Percentiles rank a stretch among this genome's conserved stretches.
phyloP scores from a whole-genome alignment of 1,140 invertebrate species.

The Bombus waltoni region DNA sequence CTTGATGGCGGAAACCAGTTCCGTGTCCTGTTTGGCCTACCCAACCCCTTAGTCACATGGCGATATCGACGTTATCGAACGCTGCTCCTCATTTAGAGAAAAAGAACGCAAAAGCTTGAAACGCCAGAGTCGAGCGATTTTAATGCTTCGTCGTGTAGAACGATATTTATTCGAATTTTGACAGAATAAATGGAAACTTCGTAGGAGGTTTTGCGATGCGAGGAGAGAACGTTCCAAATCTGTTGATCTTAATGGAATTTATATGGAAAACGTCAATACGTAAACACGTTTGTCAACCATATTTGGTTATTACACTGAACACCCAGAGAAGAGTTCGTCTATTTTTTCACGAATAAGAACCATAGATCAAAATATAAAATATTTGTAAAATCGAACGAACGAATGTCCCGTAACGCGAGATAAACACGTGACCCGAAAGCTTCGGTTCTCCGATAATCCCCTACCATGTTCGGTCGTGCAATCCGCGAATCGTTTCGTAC shows the following conservation, averaged over 20 bases:
- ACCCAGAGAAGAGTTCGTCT: no score
- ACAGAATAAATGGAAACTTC: background rate
- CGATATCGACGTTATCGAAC: conserved; percentile 49
- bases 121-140: conserved; percentile 12
- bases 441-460: background rate
- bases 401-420: background rate
- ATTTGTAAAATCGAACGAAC: background rate
- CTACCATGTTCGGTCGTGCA: background rate
- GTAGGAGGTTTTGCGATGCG: no score
- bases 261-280: no score
- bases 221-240: background rate
- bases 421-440: background rate
- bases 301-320: no score
- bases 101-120: conserved; percentile 41
- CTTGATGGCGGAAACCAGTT: background rate
- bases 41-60: background rate
- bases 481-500: background rate
- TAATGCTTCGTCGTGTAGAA: conserved; percentile 54
- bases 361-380: background rate
- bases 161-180: conserved; percentile 16
- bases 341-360: no score
- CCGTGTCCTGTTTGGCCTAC: background rate
- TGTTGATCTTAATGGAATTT: no score
- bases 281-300: no score
- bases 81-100: conserved; percentile 50